Percentiles rank a stretch among this genome's conserved stretches.
phyloP scores from a whole-genome alignment of 2,888 invertebrate genomes.

The Sinohyriopsis cumingii region DNA sequence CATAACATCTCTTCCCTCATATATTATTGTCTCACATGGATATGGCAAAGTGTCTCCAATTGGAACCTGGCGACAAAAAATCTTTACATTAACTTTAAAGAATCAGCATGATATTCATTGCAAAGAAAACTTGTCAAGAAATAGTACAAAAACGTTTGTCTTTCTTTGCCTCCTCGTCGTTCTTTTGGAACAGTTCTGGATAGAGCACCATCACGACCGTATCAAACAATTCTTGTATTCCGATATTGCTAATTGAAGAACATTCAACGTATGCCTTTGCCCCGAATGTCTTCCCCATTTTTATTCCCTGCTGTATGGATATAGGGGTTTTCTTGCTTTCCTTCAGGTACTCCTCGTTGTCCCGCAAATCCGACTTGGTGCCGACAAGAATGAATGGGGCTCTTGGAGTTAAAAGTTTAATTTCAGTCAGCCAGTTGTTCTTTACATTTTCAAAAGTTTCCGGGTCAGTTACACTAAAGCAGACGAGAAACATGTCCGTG shows the following conservation, averaged over 20 bases:
- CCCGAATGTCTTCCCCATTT: slow-evolving; percentile 47
- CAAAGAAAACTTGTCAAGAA: slow-evolving; percentile 8
- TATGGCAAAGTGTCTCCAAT: too few relatives aligned
- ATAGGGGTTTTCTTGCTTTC: slow-evolving; percentile 24
- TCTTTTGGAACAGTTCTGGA: slow-evolving; percentile 20
- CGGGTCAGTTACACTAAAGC: slow-evolving; percentile 56
- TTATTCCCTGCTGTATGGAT: slow-evolving; percentile 45
- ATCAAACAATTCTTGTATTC: slow-evolving; percentile 52
- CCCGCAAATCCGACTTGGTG: slow-evolving; percentile 49
- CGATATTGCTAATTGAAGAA: slow-evolving; percentile 49
- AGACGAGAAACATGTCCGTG: slow-evolving; percentile 56
- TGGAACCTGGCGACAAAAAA: too few relatives aligned
- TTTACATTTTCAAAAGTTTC: slow-evolving; percentile 49
- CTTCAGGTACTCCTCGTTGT: slow-evolving; percentile 34
- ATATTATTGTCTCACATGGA: too few relatives aligned
- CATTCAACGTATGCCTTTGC: slow-evolving; percentile 56
- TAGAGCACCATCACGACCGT: slow-evolving; percentile 39
- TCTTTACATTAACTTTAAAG: too few relatives aligned
- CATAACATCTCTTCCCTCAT: too few relatives aligned
- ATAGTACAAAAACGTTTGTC: slow-evolving; percentile 16
- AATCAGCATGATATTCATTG: neutral
- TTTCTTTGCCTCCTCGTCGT: slow-evolving; percentile 20
- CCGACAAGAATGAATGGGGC: slow-evolving; percentile 54
- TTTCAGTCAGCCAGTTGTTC: slow-evolving; percentile 56
- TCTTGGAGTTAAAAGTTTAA: slow-evolving; percentile 34